Evolutionary conservation across 2,113 vertebrate species (phyloP).

Genomic region (Manacus vitellinus): DNA sequence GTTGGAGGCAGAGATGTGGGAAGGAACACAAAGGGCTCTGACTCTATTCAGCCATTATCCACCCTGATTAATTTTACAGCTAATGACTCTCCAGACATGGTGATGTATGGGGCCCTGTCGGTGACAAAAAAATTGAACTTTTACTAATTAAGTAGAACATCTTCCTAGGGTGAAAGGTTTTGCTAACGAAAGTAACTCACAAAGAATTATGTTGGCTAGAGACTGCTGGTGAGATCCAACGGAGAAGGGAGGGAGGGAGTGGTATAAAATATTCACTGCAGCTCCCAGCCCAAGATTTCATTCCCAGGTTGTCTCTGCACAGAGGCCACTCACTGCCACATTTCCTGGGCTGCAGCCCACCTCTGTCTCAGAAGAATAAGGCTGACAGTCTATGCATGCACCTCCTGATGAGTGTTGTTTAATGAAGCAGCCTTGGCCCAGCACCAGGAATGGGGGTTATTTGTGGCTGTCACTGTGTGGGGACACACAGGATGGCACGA

Average conservation of each 20-base stretch:
- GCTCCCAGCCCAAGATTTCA: not conserved
- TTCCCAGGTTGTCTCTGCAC: not conserved
- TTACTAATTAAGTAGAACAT: slow-evolving; percentile 77
- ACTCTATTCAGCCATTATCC: slow-evolving; percentile 32
- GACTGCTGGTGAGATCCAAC: not conserved
- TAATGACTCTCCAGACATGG: slow-evolving; percentile 69
- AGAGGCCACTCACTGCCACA: not conserved
- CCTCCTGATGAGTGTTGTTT: not conserved
- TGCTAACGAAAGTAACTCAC: slow-evolving; percentile 74
- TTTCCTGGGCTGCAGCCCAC: not conserved
- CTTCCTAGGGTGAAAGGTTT: slow-evolving; percentile 73
- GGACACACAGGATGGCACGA: not conserved
- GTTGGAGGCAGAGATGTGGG: not conserved
- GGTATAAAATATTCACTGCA: not conserved
- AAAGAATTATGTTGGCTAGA: slow-evolving; percentile 67
- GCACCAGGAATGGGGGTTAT: not conserved
- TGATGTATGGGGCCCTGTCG: slow-evolving; percentile 63
- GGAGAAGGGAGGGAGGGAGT: not conserved
- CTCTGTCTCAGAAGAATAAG: not conserved
- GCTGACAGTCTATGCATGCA: not conserved
- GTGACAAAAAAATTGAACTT: slow-evolving; percentile 72
- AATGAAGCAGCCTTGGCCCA: not conserved
- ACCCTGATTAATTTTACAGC: slow-evolving; percentile 69
- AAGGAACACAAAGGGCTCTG: not conserved
- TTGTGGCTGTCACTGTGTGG: rapidly evolving